phyloP scores from a whole-genome alignment of 1,140 invertebrate genomes.

The Micrasema longulum region DNA sequence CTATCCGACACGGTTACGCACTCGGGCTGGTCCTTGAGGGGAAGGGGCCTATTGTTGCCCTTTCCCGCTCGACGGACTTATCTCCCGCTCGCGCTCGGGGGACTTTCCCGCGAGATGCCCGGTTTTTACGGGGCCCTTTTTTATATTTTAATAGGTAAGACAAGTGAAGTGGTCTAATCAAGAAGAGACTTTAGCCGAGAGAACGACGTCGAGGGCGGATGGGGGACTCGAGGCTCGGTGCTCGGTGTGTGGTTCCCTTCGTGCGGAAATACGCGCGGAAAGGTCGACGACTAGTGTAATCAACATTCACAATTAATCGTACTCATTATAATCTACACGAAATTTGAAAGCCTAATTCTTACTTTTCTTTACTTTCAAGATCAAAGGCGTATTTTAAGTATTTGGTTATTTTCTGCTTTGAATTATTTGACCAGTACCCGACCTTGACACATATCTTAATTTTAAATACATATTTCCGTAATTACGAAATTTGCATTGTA shows the following conservation, averaged over 20 bases:
- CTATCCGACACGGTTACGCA: constrained; percentile 42
- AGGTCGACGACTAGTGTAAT: constrained; percentile 28
- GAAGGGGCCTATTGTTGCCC: constrained; percentile 35
- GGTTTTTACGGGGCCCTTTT: constrained; percentile 23
- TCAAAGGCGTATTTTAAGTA: too few species aligned
- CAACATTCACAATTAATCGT: constrained; percentile 2
- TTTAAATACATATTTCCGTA: too few species aligned
- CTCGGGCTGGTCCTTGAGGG: constrained; percentile 11
- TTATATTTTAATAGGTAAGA: constrained; percentile 48
- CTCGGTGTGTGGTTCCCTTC: neutral
- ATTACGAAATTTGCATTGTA: too few species aligned
- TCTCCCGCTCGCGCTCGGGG: constrained; percentile 16
- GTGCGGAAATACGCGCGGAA: constrained; percentile 7
- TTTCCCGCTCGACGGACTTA: constrained; percentile 26
- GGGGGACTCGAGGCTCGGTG: too few species aligned
- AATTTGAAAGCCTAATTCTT: too few species aligned
- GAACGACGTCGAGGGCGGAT: constrained; percentile 1
- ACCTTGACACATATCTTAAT: too few species aligned
- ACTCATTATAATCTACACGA: neutral
- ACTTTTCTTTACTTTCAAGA: too few species aligned
- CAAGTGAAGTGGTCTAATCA: constrained; percentile 42
- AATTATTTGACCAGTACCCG: too few species aligned
- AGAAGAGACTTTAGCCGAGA: constrained; percentile 31
- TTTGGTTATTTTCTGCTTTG: too few species aligned
- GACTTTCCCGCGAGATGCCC: constrained; percentile 23